Conservation (phyloP, 1,140 invertebrate species). For the Leptopilina boulardi region DNA sequence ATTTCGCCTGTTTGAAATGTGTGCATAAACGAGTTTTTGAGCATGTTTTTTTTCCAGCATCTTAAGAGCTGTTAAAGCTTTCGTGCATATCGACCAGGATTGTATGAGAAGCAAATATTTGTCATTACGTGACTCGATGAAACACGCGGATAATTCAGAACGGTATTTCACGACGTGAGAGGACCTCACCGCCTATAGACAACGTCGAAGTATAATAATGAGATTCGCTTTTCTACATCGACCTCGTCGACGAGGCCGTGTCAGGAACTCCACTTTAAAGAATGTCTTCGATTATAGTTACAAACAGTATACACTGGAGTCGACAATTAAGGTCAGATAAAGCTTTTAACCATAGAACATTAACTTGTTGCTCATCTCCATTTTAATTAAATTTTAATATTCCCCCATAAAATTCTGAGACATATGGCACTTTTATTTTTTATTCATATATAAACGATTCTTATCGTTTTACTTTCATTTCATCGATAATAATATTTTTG, state of each 20-base stretch:
- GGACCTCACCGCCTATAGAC: neutral
- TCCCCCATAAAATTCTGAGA: neutral
- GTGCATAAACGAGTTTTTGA: neutral
- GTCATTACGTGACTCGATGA: neutral
- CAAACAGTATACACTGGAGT: neutral
- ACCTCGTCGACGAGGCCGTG: neutral
- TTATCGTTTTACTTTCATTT: no score
- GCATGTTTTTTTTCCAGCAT: neutral
- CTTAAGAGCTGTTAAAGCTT: neutral
- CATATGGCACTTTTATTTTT: neutral
- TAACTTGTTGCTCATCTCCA: conserved; percentile 23
- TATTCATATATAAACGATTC: neutral
- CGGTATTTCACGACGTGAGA: conserved; percentile 12
- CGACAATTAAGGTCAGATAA: neutral
- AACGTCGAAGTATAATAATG: conserved; percentile 3
- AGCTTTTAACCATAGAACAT: neutral
- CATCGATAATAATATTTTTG: no score
- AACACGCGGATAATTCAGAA: conserved; percentile 16
- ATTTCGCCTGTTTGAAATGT: neutral
- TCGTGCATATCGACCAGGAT: neutral
- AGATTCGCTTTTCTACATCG: neutral
- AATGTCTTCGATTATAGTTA: conserved; percentile 16
- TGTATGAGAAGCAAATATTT: conserved; percentile 28
- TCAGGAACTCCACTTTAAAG: neutral
- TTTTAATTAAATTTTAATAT: conserved; percentile 27